Base-by-base conservation (phyloP, 2,113 vertebrate genomes). In the Silurus glanis region DNA sequence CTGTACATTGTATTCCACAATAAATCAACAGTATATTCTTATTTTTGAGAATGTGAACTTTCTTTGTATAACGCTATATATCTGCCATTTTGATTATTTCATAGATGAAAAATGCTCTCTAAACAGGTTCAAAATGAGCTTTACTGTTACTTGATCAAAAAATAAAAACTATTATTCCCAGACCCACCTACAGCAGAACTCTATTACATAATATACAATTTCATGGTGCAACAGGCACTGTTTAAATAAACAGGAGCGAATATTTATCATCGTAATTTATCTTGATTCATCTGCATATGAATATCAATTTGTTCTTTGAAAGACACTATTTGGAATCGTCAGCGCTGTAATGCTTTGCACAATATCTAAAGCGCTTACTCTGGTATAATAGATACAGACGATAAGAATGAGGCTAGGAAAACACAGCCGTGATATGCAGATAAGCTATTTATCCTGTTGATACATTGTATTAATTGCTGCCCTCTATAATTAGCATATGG, bases 361-460 rank as follows among this genome's bases (percentile, higher is more conserved):
- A 66, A 8, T 49, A 66, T 66, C 21, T 67, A 19, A 51, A 66
- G 59, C 16, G 4, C 61, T 53, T 66, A 25, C 61, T 45, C 49
- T 66, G n/a, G 66, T 66, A 64, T 51, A 51, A 82, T 59, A 56
- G 55, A 61, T 71, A 12, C 62, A 84, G 55, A 55, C 74, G 56
- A 49, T 45, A 61, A 84, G 75, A 25, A 74, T n/a, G 55, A 61
- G 13, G 10, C 55, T 61, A 37, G 58, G 28, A 47, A 72, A 84
- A 75, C 45, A 62, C 37, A 53, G 55, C 62, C 49, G 61, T 75
- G 59, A 74, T 69, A 83, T 45, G 12, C 19, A 47, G 82, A 74
- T 59, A 83, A 59, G 37, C 21, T 25, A 51, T 53, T 78, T 56
- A 67, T 67, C n/a, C 45, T 79, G 25, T 45, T 23, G 13, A 19